Evolutionary conservation across 2,113 vertebrate species (phyloP).

Genomic region (Siniperca chuatsi): DNA sequence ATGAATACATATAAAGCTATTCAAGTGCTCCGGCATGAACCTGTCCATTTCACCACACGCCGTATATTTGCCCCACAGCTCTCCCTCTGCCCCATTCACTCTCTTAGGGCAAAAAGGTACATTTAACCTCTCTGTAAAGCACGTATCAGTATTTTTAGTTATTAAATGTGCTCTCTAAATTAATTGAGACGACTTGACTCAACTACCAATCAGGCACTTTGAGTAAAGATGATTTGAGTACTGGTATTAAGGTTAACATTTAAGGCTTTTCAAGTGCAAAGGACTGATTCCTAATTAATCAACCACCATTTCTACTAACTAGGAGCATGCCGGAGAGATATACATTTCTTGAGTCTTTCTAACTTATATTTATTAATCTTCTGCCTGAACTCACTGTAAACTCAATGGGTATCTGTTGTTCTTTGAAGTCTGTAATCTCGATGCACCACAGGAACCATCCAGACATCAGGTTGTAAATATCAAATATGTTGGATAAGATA

Average conservation of each 20-base stretch:
- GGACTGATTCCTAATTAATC: conserved; percentile 38
- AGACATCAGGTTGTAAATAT: conserved; percentile 54
- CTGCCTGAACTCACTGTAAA: conserved; percentile 18
- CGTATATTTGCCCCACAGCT: neutral
- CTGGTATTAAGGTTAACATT: neutral
- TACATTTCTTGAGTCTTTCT: neutral
- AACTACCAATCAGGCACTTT: neutral
- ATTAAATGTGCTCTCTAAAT: neutral
- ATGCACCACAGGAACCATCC: neutral
- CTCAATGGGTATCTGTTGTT: conserved; percentile 9
- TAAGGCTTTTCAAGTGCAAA: conserved; percentile 13
- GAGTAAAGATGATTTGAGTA: conserved; percentile 13
- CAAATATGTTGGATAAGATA: conserved; percentile 37
- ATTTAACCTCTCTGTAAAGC: neutral
- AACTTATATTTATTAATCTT: conserved; percentile 19
- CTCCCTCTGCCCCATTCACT: neutral
- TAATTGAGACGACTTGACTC: neutral
- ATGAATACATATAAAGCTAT: too few species aligned
- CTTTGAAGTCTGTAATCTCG: conserved; percentile 53
- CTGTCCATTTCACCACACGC: too few species aligned
- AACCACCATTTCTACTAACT: conserved; percentile 6
- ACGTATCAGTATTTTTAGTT: neutral
- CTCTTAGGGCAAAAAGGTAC: neutral
- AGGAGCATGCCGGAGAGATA: neutral
- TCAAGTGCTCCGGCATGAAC: too few species aligned